Conservation (phyloP, 2,113 vertebrate genomes). For the Arenaria interpres region DNA sequence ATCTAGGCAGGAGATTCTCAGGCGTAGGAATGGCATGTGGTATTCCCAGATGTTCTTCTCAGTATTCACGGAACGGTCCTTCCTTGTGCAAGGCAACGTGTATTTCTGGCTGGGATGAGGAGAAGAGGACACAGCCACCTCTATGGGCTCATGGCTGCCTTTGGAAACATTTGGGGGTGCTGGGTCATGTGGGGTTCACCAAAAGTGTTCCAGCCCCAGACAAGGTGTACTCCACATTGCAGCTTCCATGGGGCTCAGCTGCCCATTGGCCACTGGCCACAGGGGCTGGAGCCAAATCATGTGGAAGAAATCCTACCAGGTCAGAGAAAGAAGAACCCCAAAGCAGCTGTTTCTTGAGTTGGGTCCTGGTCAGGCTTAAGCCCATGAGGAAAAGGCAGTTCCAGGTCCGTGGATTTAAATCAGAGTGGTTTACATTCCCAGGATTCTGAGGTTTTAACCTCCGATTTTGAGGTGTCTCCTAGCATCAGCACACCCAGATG, state of each 20-base stretch:
- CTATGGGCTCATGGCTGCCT: neutral
- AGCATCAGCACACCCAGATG: neutral
- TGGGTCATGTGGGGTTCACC: neutral
- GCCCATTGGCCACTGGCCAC: neutral
- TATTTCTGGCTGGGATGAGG: neutral
- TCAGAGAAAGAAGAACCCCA: neutral
- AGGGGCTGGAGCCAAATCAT: neutral
- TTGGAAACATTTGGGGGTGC: neutral
- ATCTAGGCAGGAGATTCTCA: neutral
- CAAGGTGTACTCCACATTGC: neutral
- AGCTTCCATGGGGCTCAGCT: neutral
- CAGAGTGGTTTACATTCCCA: neutral
- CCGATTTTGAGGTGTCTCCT: neutral
- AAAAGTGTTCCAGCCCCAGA: neutral
- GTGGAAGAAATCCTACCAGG: neutral
- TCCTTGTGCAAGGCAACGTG: neutral
- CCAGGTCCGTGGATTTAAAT: neutral
- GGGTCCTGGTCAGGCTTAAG: fast-evolving
- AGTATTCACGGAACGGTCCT: neutral
- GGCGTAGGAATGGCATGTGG: neutral
- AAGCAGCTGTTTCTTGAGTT: neutral
- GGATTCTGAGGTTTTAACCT: neutral
- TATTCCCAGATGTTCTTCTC: neutral
- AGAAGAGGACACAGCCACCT: neutral
- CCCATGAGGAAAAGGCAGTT: neutral